These are phyloP conservation scores for Neodon shergylaensis DNA, from an alignment of 2,113 vertebrate genomes.

Conservation along the genomic window DNA sequence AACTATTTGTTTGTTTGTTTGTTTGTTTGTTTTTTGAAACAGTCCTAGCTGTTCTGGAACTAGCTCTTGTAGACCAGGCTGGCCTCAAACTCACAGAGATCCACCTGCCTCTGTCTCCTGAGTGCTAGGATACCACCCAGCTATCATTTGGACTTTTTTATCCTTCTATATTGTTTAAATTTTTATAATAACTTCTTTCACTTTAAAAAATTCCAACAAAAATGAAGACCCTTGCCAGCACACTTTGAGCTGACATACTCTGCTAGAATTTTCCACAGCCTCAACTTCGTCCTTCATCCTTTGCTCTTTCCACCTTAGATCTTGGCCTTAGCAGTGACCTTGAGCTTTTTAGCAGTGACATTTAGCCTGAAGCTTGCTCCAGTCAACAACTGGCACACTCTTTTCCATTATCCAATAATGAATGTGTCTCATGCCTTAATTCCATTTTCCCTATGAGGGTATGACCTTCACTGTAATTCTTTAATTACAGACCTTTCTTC, in stretches of 20 bases:
- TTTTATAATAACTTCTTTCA: not conserved
- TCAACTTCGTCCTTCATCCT: not conserved
- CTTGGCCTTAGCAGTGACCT: not conserved
- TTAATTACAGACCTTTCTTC: constrained; percentile 19
- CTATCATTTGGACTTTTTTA: not conserved
- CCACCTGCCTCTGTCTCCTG: too few relatives aligned
- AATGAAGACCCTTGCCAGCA: not conserved
- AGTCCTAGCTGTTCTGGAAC: too few relatives aligned
- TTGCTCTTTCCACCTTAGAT: not conserved
- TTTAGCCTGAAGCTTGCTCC: not conserved
- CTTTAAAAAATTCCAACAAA: not conserved
- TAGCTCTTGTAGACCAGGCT: too few relatives aligned
- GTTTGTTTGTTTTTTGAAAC: too few relatives aligned
- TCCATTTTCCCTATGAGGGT: not conserved
- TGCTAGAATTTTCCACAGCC: not conserved
- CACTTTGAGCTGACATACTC: not conserved
- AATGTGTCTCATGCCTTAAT: not conserved
- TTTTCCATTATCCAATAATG: not conserved
- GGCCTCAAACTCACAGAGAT: too few relatives aligned
- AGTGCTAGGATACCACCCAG: too few relatives aligned
- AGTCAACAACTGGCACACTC: not conserved
- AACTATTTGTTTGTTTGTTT: not conserved
- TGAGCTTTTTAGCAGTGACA: not conserved
- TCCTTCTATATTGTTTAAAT: not conserved
- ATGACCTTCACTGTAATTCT: not conserved